phyloP scores from a whole-genome alignment of 2,888 invertebrate species.

The Tortrix viridana region DNA sequence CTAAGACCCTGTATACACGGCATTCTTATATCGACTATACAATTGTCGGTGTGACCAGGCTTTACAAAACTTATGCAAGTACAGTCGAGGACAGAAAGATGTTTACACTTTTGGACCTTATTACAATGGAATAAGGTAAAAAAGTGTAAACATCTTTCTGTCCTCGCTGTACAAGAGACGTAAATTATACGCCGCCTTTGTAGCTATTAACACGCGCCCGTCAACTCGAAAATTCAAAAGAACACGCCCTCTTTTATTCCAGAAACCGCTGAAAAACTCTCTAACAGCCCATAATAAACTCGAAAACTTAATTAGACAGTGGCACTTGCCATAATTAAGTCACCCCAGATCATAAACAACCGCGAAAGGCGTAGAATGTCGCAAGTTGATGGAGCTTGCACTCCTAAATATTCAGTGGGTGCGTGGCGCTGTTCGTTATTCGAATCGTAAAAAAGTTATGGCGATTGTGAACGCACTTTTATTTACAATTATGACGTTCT shows the following conservation, averaged over 20 bases:
- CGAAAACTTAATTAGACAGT: conserved; percentile 48
- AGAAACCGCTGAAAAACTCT: conserved; percentile 39
- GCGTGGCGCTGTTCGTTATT: conserved; percentile 44
- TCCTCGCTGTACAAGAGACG: too few relatives aligned
- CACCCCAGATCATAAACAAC: conserved; percentile 56
- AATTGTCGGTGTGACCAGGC: background rate
- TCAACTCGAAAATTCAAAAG: conserved; percentile 9
- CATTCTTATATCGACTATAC: too few relatives aligned
- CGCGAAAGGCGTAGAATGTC: conserved; percentile 46
- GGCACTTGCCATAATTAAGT: conserved; percentile 55
- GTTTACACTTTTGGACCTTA: too few relatives aligned
- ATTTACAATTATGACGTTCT: conserved; percentile 29
- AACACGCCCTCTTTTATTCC: conserved; percentile 14
- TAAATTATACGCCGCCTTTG: conserved; percentile 12
- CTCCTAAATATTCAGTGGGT: conserved; percentile 44
- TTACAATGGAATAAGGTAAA: too few relatives aligned
- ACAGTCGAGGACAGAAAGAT: too few relatives aligned
- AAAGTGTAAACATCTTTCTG: too few relatives aligned
- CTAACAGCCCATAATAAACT: conserved; percentile 30
- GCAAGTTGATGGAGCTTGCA: conserved; percentile 38
- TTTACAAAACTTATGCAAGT: background rate
- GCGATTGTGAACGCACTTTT: conserved; percentile 28
- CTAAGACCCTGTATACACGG: too few relatives aligned
- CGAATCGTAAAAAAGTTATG: conserved; percentile 43
- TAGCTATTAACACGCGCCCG: conserved; percentile 16